These are phyloP conservation scores for Agonopterix arenella DNA, from an alignment of 2,888 invertebrate genomes.

Conservation along the genomic window DNA sequence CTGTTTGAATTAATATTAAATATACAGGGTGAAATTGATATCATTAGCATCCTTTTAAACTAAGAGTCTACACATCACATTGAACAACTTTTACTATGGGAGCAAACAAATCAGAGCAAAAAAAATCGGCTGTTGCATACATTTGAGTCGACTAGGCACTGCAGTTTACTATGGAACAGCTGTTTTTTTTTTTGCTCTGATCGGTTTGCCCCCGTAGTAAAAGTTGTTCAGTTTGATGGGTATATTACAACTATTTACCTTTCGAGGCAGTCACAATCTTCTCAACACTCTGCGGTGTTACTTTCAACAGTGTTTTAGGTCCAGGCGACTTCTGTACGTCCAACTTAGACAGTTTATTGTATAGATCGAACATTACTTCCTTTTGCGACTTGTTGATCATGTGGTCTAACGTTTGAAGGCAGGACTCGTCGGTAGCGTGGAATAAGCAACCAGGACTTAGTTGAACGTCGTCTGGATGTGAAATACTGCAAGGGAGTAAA, in stretches of 20 bases:
- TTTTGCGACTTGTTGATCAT: constrained; percentile 71
- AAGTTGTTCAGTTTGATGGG: too few relatives aligned
- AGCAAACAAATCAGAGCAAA: too few relatives aligned
- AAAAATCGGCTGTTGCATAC: too few relatives aligned
- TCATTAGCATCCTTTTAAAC: too few relatives aligned
- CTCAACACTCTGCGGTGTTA: constrained; percentile 68
- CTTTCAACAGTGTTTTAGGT: constrained; percentile 54
- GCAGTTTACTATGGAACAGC: too few relatives aligned
- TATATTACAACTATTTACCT: constrained; percentile 30
- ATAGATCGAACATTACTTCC: constrained; percentile 69
- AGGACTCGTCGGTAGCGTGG: constrained; percentile 52
- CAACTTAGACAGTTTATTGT: constrained; percentile 63
- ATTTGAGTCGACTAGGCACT: too few relatives aligned
- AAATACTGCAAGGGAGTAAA: constrained; percentile 28
- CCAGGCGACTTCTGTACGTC: constrained; percentile 63
- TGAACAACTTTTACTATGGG: too few relatives aligned
- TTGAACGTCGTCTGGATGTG: constrained; percentile 51
- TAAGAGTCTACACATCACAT: too few relatives aligned
- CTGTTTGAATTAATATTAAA: too few relatives aligned
- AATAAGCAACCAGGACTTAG: constrained; percentile 58
- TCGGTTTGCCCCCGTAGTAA: too few relatives aligned
- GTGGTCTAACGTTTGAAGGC: constrained; percentile 59
- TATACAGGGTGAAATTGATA: too few relatives aligned
- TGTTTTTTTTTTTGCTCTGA: too few relatives aligned
- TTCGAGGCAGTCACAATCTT: constrained; percentile 59